These are phyloP conservation scores for Platichthys flesus DNA, from an alignment of 2,113 vertebrate genomes.

Conservation along the genomic window DNA sequence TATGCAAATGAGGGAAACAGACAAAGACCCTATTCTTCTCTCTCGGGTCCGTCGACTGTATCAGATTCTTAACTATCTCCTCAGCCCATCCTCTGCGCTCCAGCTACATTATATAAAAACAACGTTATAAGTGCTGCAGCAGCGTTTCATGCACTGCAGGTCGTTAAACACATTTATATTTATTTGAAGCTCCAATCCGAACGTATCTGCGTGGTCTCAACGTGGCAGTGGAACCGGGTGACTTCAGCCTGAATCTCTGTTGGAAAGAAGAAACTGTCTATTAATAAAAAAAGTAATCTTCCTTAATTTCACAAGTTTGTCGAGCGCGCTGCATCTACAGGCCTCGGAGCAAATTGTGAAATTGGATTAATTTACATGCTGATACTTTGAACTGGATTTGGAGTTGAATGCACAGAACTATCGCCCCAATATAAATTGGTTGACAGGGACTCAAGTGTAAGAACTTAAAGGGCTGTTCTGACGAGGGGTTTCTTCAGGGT, in stretches of 20 bases:
- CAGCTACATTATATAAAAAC: constrained; percentile 49
- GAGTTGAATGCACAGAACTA: constrained; percentile 42
- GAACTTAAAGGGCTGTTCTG: constrained; percentile 49
- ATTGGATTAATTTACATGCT: constrained; percentile 62
- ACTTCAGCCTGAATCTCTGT: constrained; percentile 9
- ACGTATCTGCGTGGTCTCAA: background rate
- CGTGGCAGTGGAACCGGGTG: background rate
- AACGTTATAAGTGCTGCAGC: constrained; percentile 19
- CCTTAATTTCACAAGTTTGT: constrained; percentile 28
- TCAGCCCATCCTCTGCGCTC: constrained; percentile 53
- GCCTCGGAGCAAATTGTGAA: constrained; percentile 59
- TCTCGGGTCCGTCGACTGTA: constrained; percentile 66
- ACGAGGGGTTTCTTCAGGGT: constrained; percentile 15
- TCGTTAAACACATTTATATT: constrained; percentile 25
- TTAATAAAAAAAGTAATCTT: constrained; percentile 29
- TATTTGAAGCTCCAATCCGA: constrained; percentile 5
- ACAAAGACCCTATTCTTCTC: constrained; percentile 75
- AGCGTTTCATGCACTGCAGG: constrained; percentile 9
- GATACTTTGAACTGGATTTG: constrained; percentile 53
- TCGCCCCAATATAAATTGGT: constrained; percentile 56
- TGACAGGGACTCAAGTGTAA: constrained; percentile 55
- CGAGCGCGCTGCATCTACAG: constrained; percentile 22
- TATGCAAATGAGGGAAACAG: constrained; percentile 81
- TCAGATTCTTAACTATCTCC: constrained; percentile 75
- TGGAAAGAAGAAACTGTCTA: constrained; percentile 10